Evolutionary conservation across 2,888 invertebrate species (phyloP), one percentile per base, ranked within the genome.

Genomic region (Nomada fucata): DNA sequence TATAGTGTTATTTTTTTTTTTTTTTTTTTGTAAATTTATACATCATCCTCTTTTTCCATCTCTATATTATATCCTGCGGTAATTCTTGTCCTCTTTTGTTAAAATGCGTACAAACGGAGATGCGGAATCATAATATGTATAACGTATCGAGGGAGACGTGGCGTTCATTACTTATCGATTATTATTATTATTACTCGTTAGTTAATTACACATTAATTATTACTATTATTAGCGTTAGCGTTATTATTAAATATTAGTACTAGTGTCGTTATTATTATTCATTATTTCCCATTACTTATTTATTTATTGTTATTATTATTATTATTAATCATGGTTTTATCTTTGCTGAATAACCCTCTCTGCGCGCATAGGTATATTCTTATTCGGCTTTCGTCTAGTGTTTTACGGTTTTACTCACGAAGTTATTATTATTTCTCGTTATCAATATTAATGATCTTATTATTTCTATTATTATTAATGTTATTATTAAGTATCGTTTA

Each of bases 81-180:
- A 86, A 84, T 86, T 86, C 86, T 64, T 83, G 80, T 87, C 80
- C 71, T 74, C 68, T 64, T 78, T 80, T 78, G 79, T 78, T 80
- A 90, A 91, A 91, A 91, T 91, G 89, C 91, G 89, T 91, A 91
- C 87, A 91, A 91, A 91, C 89, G 90, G 91, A 91, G 91, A 91
- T 91, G 90, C 90, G 82, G 89, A 91, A 91, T 91, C 85, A 88
- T 90, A 89, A 90, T 88, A 87, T 90, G 83, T 88, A 91, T 87
- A 88, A 87, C 79, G 78, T 88, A 88, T 79, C 83, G 84, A 87
- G 83, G 88, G 87, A 88, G 83, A 85, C 83, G 82, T 88, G 83
- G 79, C 87, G 82, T 82, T 84, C 83, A 78, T 83, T 84, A 81
- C 81, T 86, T 82, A 85, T 82, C 82, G 76, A 79, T 84, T 70